Evolutionary conservation across 2,113 vertebrate species (phyloP), one percentile per base, ranked within the genome.

Genomic region (Syrrhaptes paradoxus): DNA sequence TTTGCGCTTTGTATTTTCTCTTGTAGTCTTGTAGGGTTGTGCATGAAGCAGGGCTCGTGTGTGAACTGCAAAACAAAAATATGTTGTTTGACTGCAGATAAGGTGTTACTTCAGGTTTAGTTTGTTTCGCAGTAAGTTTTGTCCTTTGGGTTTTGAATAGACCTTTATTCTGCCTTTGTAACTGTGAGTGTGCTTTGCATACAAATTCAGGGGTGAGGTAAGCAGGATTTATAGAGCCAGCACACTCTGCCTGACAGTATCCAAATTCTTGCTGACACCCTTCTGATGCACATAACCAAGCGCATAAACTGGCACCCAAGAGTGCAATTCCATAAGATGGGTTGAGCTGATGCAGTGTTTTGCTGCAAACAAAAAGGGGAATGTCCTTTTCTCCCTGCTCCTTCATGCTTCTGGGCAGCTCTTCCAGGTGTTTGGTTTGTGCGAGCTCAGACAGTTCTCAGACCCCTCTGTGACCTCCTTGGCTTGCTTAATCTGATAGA

Each of bases 101-200:
- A 91, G 31, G 38, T 45, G 31, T 58, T 74, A 54, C 29, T 86
- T 92, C 63, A 71, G 29, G 68, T 89, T 51, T 82, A 38, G 78
- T 70, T 90, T 74, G 19, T 90, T 89, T 81, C 65, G 81, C 1
- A 0, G 48, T 48, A 68, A 90, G 73, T 93, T 93, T 86, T 38
- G 14, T 93, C 68, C 48, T 89, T 78, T 67, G 54, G 55, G 43
- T 93, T 95, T 70, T 22, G 55, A 62, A 52, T 74, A 92, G 89
- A 78, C 45, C 61, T 90, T 88, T 70, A 36, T 92, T 93, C 86
- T 93, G 61, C 68, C 72, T 81, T 89, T 43, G n/a, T 77, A 84
- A 59, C 43, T 45, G 61, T 1, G 5, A 68, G 70, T 32, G 66
- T 95, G 76, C 80, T 83, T 88, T 7, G 72, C 83, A 59, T 90